These are phyloP conservation scores for Furcifer pardalis DNA, from an alignment of 2,797 vertebrate species.

Conservation along the genomic window DNA sequence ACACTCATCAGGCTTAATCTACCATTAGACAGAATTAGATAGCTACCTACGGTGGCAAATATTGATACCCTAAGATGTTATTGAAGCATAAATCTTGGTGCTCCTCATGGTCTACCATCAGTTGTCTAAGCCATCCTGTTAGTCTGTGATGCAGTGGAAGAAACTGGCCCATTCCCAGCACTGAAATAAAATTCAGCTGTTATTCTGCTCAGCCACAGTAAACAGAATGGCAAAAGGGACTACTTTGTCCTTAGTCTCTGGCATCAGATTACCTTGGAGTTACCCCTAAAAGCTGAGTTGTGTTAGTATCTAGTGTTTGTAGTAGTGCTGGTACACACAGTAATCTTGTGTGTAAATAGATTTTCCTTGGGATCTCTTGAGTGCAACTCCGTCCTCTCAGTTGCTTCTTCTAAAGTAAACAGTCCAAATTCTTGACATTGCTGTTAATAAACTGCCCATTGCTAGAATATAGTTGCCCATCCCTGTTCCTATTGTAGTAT, in stretches of 20 bases:
- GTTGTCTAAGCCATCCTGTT: background rate
- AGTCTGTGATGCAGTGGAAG: background rate
- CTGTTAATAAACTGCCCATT: background rate
- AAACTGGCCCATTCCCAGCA: background rate
- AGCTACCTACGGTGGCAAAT: too few species aligned
- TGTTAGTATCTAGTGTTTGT: background rate
- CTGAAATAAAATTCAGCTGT: background rate
- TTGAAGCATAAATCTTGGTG: too few species aligned
- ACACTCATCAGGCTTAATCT: too few species aligned
- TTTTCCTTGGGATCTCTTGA: background rate
- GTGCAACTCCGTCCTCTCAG: background rate
- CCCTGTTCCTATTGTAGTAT: background rate
- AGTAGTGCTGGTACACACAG: background rate
- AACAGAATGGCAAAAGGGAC: background rate
- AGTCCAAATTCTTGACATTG: background rate
- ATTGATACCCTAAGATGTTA: too few species aligned
- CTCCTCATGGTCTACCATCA: too few species aligned
- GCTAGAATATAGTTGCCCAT: background rate
- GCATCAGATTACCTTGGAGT: background rate
- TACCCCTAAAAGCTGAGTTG: background rate
- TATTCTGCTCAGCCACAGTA: background rate
- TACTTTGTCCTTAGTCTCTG: background rate
- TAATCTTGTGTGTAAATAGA: background rate
- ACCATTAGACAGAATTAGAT: too few species aligned
- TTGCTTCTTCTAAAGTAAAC: background rate